phyloP scores from a whole-genome alignment of 2,113 vertebrate genomes.

The Melanotaenia duboulayi region DNA sequence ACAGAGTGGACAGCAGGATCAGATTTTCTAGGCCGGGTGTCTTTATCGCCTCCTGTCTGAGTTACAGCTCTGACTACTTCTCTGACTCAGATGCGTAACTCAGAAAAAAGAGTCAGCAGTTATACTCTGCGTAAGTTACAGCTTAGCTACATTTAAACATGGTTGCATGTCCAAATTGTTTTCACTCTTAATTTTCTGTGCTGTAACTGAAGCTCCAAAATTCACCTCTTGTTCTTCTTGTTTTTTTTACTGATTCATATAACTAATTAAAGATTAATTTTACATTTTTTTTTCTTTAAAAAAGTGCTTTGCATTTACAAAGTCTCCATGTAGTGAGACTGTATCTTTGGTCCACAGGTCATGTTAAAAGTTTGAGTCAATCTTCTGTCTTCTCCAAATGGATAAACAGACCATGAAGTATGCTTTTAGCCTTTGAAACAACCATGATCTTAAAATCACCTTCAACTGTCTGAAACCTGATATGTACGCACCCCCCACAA shows the following conservation, averaged over 20 bases:
- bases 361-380: conserved; percentile 61
- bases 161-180: conserved; percentile 2
- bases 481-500: conserved; percentile 63
- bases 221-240: conserved; percentile 3
- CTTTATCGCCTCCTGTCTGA: conserved; percentile 53
- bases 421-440: conserved; percentile 79
- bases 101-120: conserved; percentile 19
- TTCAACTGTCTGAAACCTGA: conserved; percentile 78
- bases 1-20: conserved; percentile 72
- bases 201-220: conserved; percentile 6
- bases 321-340: conserved; percentile 35
- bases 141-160: conserved; percentile 11
- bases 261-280: conserved; percentile 2
- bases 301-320: conserved; percentile 23
- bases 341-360: conserved; percentile 55
- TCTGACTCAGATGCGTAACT: conserved; percentile 43
- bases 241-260: conserved; percentile 26
- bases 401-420: conserved; percentile 71
- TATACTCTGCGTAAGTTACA: conserved; percentile 27
- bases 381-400: conserved; percentile 61
- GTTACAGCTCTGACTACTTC: conserved; percentile 55
- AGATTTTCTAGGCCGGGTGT: conserved; percentile 72
- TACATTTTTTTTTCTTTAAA: too few species aligned
- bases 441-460: conserved; percentile 78
- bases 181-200: neutral